A percentile compares a stretch with the other conserved stretches of the same genome.
These are phyloP conservation scores for Phasia obesa DNA, from an alignment of 2,888 invertebrate species.

Conservation along the genomic window DNA sequence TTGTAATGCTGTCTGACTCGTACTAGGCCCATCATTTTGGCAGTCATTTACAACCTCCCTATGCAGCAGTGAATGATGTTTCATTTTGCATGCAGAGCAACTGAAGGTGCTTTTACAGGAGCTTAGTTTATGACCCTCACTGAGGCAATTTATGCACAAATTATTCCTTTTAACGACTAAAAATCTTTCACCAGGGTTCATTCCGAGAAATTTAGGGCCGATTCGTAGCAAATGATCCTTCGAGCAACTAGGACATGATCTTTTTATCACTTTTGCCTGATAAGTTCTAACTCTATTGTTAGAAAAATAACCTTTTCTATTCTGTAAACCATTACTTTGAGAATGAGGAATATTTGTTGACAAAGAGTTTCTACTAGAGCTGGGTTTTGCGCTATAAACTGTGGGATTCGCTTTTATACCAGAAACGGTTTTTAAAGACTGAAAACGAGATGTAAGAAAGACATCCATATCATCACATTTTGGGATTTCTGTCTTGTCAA, in stretches of 20 bases:
- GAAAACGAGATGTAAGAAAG: not conserved
- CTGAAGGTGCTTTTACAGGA: not conserved
- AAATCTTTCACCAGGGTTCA: constrained; percentile 8
- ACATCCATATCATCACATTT: not conserved
- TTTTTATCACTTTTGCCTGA: no score
- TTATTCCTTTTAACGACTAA: not conserved
- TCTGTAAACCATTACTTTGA: not conserved
- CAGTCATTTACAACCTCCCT: not conserved
- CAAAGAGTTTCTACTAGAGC: no score
- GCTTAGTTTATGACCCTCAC: not conserved
- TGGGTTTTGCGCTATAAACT: no score
- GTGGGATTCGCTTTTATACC: not conserved
- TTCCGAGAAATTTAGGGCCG: not conserved
- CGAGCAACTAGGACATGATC: no score
- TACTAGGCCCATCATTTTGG: no score
- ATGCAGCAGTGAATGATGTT: constrained; percentile 1
- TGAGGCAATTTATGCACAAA: not conserved
- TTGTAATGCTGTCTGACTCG: no score
- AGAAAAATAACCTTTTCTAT: not conserved
- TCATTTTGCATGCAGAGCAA: not conserved
- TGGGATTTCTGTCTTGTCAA: not conserved
- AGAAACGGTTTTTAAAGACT: constrained; percentile 8
- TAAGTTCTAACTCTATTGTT: no score
- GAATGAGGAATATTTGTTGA: no score
- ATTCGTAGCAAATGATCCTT: not conserved